Percentiles rank a stretch among this genome's conserved stretches.
These are phyloP conservation scores for Cordilura impudica DNA, from an alignment of 2,888 invertebrate genomes.

Conservation along the genomic window DNA sequence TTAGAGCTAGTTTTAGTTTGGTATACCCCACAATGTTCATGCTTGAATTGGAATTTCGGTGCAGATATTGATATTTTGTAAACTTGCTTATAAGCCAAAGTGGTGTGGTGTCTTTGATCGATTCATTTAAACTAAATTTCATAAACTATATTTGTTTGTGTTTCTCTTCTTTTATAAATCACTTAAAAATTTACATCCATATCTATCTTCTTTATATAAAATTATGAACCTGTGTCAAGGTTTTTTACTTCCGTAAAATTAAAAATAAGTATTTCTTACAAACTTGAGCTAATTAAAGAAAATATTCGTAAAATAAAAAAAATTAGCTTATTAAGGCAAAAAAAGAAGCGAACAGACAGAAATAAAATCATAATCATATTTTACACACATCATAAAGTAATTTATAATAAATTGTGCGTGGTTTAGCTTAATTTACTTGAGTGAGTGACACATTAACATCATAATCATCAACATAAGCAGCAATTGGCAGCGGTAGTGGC, in stretches of 20 bases:
- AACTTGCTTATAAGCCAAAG: too few species aligned
- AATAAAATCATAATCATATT: background rate
- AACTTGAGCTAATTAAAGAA: constrained; percentile 43
- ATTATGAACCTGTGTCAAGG: constrained; percentile 10
- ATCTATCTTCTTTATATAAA: too few species aligned
- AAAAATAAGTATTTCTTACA: background rate
- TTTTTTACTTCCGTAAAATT: constrained; percentile 6
- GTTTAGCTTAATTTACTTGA: constrained; percentile 18
- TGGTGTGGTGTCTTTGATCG: too few species aligned
- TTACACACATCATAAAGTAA: background rate
- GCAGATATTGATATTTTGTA: too few species aligned
- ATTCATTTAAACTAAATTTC: too few species aligned
- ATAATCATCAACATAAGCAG: constrained; percentile 4
- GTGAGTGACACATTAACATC: background rate
- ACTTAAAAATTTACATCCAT: too few species aligned
- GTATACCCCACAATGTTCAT: too few species aligned
- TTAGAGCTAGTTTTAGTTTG: too few species aligned
- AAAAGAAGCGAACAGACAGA: constrained; percentile 2
- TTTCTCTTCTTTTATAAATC: too few species aligned
- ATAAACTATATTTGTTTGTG: too few species aligned
- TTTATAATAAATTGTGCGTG: constrained; percentile 55
- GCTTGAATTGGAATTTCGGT: too few species aligned
- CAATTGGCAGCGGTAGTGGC: constrained; percentile 11
- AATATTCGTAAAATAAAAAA: background rate
- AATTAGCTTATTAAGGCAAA: constrained; percentile 7